Evolutionary conservation across 1,140 invertebrate species (phyloP), one percentile per base, ranked within the genome.

Genomic region (Leguminivora glycinivorella): DNA sequence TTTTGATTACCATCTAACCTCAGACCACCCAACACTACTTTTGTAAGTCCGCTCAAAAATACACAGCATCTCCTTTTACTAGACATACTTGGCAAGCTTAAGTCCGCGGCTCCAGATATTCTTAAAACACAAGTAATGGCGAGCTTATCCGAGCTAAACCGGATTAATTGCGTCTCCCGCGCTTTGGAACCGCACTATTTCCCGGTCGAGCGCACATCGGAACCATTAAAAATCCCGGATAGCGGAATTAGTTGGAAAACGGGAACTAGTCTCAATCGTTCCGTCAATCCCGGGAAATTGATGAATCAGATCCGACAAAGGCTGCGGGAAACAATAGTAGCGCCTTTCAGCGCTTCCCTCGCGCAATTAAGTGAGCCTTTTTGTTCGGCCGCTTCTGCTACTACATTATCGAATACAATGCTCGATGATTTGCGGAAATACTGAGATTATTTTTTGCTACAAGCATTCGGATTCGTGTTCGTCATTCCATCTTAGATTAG

Each of bases 381-480:
- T 90, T 91, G 88, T 88, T 85, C 72, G 76, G 71, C 69, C 79
- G 72, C 81, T 82, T 83, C 77, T 80, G 78, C 83, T 80, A 87
- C 82, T 87, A 85, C 87, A 91, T 89, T 89, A 88, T 89, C 82
- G 80, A 79, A 83, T 82, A 91, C 89, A 91, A 91, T 90, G 82
- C 80, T 76, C 70, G 76, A 85, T 91, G 89, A 91, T 84, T 91
- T 91, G 89, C 89, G 87, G 85, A 84, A 89, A 87, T 72, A 72
- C 77, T 63, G 77, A 87, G 82, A 89, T 89, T 88, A 79, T 88
- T 87, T 87, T 82, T 88, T 79, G 68, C 63, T 56, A 67, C 56
- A 74, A 67, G 67, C 73, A 70, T 70, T 75, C 68, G 70, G 83
- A 87, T 83, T 85, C 83, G 83, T 83, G 76, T 74, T 81, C 78